Evolutionary conservation across 2,113 vertebrate species (phyloP), one percentile per base, ranked within the genome.

Genomic region (Chaetorhynchus papuensis): DNA sequence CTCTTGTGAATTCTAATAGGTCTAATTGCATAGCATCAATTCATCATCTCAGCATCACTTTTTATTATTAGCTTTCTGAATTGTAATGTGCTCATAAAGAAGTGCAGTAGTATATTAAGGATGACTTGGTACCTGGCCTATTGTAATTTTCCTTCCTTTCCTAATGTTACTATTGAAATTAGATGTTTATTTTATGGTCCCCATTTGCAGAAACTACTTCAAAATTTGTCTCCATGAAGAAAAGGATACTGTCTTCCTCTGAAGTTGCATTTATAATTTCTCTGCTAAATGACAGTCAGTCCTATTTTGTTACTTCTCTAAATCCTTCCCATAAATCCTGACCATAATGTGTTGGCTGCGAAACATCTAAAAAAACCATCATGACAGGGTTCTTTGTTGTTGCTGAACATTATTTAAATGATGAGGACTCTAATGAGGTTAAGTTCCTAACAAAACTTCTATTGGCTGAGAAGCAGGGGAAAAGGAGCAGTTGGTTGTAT

Each of bases 1-100:
- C 98, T 98, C 98, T 97, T 97, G 97, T 98, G 98, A 98, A 98
- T 98, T 97, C 98, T 98, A 98, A 98, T 98, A 98, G 97, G 98
- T 98, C 98, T 98, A 98, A 98, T 98, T 98, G 98, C 98, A 97
- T 97, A 97, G 96, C 96, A 97, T 97, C 97, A 98, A 98, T 98
- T 98, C 97, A 98, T 99, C 98, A 98, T 98, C 98, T 98, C 97
- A 98, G 98, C 98, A 98, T 98, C 98, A 97, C 97, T 98, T 97
- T 98, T 98, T 98, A 97, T 97, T 98, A 97, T 98, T 98, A 98
- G 97, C 96, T 97, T 96, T 98, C 86, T 49, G 94, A 98, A 98
- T 97, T 97, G 96, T 98, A 98, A 98, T 98, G 96, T 97, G 97
- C 97, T 97, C 97, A 93, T 98, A 98, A 98, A 98, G 97, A 97